Percentiles rank a stretch among this genome's conserved stretches.
These are phyloP conservation scores for Odontothrips loti DNA, from an alignment of 2,888 invertebrate species.

Conservation along the genomic window DNA sequence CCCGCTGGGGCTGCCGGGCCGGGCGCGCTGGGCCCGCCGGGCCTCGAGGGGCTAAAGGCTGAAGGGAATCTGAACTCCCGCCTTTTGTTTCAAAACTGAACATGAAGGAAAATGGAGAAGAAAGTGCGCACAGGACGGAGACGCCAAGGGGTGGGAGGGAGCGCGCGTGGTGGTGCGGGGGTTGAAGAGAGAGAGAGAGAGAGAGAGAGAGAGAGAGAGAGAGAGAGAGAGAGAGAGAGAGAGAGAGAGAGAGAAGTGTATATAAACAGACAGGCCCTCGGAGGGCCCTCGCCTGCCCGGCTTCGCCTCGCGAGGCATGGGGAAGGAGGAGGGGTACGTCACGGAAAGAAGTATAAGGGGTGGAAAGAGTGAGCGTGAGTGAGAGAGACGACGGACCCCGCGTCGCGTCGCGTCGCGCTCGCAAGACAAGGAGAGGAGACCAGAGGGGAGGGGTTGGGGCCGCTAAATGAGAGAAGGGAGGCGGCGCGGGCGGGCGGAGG, in stretches of 20 bases:
- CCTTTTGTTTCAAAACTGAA: conserved; percentile 8
- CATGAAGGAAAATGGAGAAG: neutral
- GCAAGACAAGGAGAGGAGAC: no score
- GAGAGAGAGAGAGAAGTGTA: conserved; percentile 11
- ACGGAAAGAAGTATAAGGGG: conserved; percentile 21
- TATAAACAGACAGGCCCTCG: conserved; percentile 23
- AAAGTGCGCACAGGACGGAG: neutral
- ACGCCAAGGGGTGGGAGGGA: neutral
- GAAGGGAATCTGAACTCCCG: conserved; percentile 2
- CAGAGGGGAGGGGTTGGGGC: no score
- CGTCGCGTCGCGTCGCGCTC: no score
- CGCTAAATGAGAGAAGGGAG: neutral
- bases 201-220: conserved; percentile 21
- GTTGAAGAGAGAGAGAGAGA: neutral
- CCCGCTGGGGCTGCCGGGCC: neutral
- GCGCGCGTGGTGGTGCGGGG: neutral
- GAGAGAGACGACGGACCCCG: neutral
- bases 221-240: conserved; percentile 3
- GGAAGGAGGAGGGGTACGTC: neutral
- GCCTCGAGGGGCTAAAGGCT: neutral
- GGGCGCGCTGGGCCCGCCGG: neutral
- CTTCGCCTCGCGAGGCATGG: no score
- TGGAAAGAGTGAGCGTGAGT: neutral
- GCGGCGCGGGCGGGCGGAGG: neutral
- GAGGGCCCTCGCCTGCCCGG: neutral